A percentile compares a stretch with the other conserved stretches of the same genome.
Evolutionary conservation across 1,140 invertebrate species (phyloP).

Genomic region (Lordiphosa stackelbergi): DNA sequence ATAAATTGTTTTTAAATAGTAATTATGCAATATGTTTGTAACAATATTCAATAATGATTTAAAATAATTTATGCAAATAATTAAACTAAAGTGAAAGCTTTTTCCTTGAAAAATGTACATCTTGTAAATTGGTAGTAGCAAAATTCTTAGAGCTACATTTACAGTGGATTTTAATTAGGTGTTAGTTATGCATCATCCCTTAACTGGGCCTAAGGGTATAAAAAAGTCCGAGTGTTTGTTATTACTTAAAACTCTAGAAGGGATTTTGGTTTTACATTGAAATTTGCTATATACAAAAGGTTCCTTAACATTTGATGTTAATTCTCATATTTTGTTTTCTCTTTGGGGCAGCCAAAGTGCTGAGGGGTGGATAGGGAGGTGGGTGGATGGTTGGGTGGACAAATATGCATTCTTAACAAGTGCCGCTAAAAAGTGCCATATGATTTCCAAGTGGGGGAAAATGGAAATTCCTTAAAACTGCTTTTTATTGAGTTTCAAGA

Average conservation of each 20-base stretch:
- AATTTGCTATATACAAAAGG: conserved; percentile 49
- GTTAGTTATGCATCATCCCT: conserved; percentile 6
- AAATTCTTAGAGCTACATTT: conserved; percentile 69
- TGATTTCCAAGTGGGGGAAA: conserved; percentile 29
- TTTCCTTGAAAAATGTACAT: conserved; percentile 72
- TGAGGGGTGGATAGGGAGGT: background rate
- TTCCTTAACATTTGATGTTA: conserved; percentile 64
- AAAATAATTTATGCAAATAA: conserved; percentile 58
- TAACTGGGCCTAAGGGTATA: conserved; percentile 37
- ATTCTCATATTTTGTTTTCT: conserved; percentile 9
- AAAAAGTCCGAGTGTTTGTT: conserved; percentile 51
- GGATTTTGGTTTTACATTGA: conserved; percentile 35
- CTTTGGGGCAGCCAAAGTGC: conserved; percentile 13
- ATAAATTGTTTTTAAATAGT: conserved; percentile 54
- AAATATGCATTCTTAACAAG: conserved; percentile 77
- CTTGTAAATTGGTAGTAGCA: conserved; percentile 74
- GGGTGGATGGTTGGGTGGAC: conserved; percentile 6
- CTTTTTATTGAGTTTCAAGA: conserved; percentile 53
- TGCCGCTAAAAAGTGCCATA: conserved; percentile 77
- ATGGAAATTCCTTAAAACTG: conserved; percentile 70
- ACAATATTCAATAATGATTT: conserved; percentile 65
- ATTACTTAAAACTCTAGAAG: conserved; percentile 42
- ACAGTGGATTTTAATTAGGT: conserved; percentile 43
- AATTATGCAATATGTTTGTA: conserved; percentile 72
- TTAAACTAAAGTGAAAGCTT: conserved; percentile 75